phyloP scores from a whole-genome alignment of 2,888 invertebrate genomes.

The Lepidocyrtoides sp. region DNA sequence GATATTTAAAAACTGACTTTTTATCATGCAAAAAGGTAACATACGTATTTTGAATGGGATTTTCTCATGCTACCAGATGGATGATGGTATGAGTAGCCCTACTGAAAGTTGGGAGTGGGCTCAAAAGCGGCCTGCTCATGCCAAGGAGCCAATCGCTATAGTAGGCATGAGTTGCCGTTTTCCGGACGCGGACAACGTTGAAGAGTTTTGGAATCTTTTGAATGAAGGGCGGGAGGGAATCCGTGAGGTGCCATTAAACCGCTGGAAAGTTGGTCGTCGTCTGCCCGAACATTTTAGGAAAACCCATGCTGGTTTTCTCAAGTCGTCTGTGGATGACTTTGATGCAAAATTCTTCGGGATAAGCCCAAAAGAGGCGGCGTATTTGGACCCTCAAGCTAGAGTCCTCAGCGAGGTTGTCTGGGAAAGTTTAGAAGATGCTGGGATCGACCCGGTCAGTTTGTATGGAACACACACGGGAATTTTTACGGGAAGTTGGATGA shows the following conservation, averaged over 20 bases:
- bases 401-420: slow-evolving; percentile 69
- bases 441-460: slow-evolving; percentile 29
- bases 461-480: not conserved
- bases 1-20: not conserved
- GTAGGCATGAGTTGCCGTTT: slow-evolving; percentile 52
- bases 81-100: not conserved
- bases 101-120: not conserved
- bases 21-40: not conserved
- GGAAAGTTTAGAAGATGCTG: slow-evolving; percentile 75
- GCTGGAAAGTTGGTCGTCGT: slow-evolving; percentile 12
- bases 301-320: slow-evolving; percentile 46
- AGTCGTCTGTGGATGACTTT: slow-evolving; percentile 56
- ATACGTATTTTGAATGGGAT: not conserved
- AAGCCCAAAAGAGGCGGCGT: not conserved
- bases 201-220: slow-evolving; percentile 47
- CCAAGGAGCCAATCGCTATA: slow-evolving; percentile 32
- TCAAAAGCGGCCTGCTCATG: not conserved
- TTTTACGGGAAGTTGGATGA: not conserved
- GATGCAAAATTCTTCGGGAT: slow-evolving; percentile 69
- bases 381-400: not conserved
- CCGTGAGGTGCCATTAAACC: not conserved
- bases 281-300: no score
- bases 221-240: not conserved
- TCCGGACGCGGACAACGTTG: not conserved
- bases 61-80: not conserved